These are phyloP conservation scores for Apteryx mantelli DNA, from an alignment of 2,113 vertebrate species.

Conservation along the genomic window DNA sequence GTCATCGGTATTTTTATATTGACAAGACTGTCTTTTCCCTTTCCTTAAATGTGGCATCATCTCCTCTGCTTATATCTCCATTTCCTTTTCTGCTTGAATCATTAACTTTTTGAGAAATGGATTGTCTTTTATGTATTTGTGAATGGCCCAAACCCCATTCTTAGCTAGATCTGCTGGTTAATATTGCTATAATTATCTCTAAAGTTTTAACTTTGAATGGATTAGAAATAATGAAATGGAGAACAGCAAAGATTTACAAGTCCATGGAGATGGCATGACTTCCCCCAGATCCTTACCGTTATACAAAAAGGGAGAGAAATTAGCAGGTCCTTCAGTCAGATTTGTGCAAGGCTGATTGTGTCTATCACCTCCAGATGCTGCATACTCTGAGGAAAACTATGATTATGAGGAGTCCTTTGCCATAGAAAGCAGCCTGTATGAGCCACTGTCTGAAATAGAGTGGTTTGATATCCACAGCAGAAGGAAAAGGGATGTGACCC, in stretches of 20 bases:
- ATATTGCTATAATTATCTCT: background rate
- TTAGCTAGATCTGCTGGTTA: background rate
- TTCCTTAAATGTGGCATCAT: background rate
- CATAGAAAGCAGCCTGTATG: background rate
- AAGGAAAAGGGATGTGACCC: conserved; percentile 59
- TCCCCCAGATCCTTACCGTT: background rate
- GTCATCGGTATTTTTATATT: background rate
- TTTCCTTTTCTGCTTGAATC: background rate
- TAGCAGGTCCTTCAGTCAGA: background rate
- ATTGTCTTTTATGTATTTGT: background rate
- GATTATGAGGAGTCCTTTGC: conserved; percentile 22
- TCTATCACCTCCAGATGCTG: background rate
- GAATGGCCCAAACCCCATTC: background rate
- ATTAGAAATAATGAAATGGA: background rate
- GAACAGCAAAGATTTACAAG: background rate
- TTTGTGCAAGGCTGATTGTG: background rate
- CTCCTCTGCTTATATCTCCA: background rate
- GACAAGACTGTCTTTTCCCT: background rate
- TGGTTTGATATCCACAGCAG: conserved; percentile 77
- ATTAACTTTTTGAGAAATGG: background rate
- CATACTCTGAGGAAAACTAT: conserved; percentile 16
- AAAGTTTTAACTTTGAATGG: background rate
- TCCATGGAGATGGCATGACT: background rate
- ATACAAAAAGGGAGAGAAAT: background rate
- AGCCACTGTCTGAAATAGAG: conserved; percentile 40